phyloP scores from a whole-genome alignment of 2,113 vertebrate genomes.

The Centropus bengalensis region DNA sequence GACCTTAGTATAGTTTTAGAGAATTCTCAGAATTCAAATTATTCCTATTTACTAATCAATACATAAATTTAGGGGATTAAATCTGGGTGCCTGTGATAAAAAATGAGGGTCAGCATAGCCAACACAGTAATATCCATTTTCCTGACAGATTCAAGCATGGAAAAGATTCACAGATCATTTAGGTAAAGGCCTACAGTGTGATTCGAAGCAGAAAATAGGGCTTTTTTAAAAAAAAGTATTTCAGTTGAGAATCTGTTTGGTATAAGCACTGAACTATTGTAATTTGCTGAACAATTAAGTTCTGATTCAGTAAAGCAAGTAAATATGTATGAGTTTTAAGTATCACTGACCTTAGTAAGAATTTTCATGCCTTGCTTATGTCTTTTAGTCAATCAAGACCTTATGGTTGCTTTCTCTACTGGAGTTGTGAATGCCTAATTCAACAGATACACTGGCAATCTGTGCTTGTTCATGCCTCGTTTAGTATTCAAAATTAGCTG shows the following conservation, averaged over 20 bases:
- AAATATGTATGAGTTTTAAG: neutral
- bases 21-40: neutral
- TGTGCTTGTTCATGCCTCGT: neutral
- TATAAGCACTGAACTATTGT: neutral
- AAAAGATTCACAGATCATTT: neutral
- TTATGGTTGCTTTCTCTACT: neutral
- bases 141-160: neutral
- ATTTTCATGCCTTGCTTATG: neutral
- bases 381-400: neutral
- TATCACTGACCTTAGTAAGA: neutral
- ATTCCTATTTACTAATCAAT: neutral
- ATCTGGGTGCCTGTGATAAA: neutral
- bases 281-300: constrained; percentile 11
- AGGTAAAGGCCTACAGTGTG: neutral
- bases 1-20: neutral
- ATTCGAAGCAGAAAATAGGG: neutral
- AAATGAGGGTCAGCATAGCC: neutral
- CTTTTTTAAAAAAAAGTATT: neutral
- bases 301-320: neutral
- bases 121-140: neutral
- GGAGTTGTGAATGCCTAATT: neutral
- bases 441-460: neutral
- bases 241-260: neutral
- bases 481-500: neutral
- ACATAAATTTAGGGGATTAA: neutral